These are phyloP conservation scores for Himalopsyche anomala DNA, from an alignment of 2,888 invertebrate species.

Conservation along the genomic window DNA sequence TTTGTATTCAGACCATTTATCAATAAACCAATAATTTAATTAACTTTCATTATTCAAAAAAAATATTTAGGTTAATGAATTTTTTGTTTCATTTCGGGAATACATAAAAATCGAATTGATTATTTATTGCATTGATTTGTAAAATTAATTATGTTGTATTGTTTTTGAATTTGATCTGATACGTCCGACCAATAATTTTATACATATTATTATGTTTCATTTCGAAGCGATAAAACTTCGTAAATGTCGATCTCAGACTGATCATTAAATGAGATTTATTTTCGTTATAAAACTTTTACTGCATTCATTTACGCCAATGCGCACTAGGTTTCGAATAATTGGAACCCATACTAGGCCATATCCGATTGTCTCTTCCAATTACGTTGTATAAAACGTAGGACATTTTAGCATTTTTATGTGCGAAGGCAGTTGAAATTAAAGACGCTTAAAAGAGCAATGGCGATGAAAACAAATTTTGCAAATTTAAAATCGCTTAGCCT, in stretches of 20 bases:
- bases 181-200: not conserved
- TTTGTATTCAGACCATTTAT: too few species aligned
- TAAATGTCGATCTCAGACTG: not conserved
- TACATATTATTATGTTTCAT: not conserved
- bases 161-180: too few species aligned
- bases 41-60: too few species aligned
- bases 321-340: conserved; percentile 60
- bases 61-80: too few species aligned
- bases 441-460: conserved; percentile 7
- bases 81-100: too few species aligned
- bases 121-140: too few species aligned
- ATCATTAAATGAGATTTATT: conserved; percentile 16
- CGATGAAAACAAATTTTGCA: not conserved
- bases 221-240: not conserved
- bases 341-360: conserved; percentile 60
- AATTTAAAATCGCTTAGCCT: conserved; percentile 44
- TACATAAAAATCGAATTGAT: too few species aligned
- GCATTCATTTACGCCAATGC: conserved; percentile 26
- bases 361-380: conserved; percentile 61
- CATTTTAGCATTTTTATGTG: conserved; percentile 60
- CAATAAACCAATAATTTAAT: too few species aligned
- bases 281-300: conserved; percentile 17
- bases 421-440: conserved; percentile 26
- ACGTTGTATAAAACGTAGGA: conserved; percentile 58
- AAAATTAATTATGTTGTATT: too few species aligned